Conservation (phyloP, 1,140 invertebrate genomes). For the Battus philenor region DNA sequence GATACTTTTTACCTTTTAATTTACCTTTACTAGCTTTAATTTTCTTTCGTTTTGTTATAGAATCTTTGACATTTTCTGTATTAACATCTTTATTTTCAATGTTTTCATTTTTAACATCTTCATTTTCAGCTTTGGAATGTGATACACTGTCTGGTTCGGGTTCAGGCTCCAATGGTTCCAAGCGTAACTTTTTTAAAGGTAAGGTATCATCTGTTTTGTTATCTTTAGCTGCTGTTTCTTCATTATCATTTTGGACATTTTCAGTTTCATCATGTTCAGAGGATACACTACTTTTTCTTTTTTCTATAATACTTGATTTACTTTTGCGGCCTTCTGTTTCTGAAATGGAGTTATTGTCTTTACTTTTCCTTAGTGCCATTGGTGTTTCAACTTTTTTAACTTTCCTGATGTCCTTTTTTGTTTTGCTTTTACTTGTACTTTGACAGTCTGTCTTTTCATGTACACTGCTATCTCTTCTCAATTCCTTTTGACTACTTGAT, state of each 20-base stretch:
- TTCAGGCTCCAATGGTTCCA: slow-evolving; percentile 45
- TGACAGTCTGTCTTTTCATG: slow-evolving; percentile 55
- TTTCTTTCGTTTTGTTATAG: slow-evolving; percentile 52
- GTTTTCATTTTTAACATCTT: slow-evolving; percentile 27
- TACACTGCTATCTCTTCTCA: slow-evolving; percentile 46
- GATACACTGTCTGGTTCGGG: slow-evolving; percentile 45
- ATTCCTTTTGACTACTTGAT: slow-evolving; percentile 56
- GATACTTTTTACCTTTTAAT: slow-evolving; percentile 51
- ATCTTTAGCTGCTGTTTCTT: slow-evolving; percentile 46
- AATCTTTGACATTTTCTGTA: slow-evolving; percentile 36
- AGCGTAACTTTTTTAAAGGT: slow-evolving; percentile 61
- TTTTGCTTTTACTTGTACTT: slow-evolving; percentile 51
- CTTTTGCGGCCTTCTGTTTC: slow-evolving; percentile 48
- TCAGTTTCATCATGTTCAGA: slow-evolving; percentile 51
- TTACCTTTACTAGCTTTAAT: slow-evolving; percentile 65
- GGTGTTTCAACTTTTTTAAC: slow-evolving; percentile 40
- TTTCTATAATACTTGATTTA: slow-evolving; percentile 67
- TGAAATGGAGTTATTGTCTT: slow-evolving; percentile 41
- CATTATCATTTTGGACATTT: slow-evolving; percentile 46
- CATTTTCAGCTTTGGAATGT: slow-evolving; percentile 50
- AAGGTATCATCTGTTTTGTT: slow-evolving; percentile 48
- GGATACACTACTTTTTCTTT: slow-evolving; percentile 65
- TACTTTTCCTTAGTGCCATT: slow-evolving; percentile 27
- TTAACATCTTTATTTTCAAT: slow-evolving; percentile 40
- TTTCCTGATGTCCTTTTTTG: slow-evolving; percentile 43